phyloP scores from a whole-genome alignment of 2,888 invertebrate genomes.

The Epsilonema sp. region DNA sequence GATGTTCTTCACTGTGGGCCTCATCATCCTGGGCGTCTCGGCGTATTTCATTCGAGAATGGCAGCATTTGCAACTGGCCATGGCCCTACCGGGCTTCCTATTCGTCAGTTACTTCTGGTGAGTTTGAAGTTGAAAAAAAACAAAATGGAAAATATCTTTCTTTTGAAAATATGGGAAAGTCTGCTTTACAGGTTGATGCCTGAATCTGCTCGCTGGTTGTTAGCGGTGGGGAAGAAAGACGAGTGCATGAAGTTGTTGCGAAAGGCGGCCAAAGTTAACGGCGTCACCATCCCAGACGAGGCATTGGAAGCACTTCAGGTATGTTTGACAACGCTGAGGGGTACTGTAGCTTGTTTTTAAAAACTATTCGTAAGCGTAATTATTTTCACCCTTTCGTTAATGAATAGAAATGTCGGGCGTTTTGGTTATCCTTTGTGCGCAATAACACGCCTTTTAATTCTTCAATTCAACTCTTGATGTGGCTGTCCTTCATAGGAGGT shows the following conservation, averaged over 20 bases:
- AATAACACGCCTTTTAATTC: no score
- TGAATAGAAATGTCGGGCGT: no score
- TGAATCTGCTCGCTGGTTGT: conserved; percentile 3
- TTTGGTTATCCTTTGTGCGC: no score
- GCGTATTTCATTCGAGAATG: not conserved
- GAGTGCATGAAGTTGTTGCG: not conserved
- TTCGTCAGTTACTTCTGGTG: not conserved
- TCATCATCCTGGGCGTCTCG: not conserved
- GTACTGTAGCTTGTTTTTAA: no score
- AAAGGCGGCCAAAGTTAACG: not conserved
- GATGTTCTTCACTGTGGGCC: not conserved
- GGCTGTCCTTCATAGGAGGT: no score
- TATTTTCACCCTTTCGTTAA: no score
- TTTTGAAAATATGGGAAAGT: no score
- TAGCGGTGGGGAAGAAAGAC: not conserved
- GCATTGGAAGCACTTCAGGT: not conserved
- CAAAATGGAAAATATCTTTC: no score
- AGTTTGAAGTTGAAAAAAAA: no score
- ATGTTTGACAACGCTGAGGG: no score
- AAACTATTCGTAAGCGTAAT: no score
- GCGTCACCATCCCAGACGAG: not conserved
- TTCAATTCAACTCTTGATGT: no score
- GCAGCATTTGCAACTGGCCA: not conserved
- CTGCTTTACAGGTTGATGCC: not conserved
- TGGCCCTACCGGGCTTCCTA: not conserved